phyloP scores from a whole-genome alignment of 2,113 vertebrate genomes.

The Lota lota region DNA sequence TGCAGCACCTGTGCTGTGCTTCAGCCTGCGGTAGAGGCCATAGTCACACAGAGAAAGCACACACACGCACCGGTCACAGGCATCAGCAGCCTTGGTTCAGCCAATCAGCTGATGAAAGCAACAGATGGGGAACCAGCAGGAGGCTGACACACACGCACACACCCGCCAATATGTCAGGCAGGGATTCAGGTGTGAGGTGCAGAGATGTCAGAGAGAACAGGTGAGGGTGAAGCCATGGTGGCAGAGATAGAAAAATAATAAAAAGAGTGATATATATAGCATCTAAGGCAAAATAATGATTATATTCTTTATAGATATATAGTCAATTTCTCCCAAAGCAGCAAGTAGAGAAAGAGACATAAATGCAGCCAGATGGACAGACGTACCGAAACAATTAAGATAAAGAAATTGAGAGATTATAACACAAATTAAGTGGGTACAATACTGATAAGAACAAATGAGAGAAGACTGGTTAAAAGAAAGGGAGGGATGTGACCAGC shows the following conservation, averaged over 20 bases:
- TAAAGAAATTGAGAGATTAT: neutral
- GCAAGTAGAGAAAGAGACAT: neutral
- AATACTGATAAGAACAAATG: too few relatives aligned
- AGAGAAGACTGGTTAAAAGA: too few relatives aligned
- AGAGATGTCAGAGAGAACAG: constrained; percentile 46
- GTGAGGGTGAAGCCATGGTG: constrained; percentile 36
- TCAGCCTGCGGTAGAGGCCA: constrained; percentile 8
- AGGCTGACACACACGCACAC: constrained; percentile 26
- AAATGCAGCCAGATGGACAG: neutral
- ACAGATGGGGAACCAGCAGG: constrained; percentile 67
- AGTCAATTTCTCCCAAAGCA: constrained; percentile 1
- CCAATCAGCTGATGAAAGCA: constrained; percentile 56
- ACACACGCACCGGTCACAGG: constrained; percentile 38
- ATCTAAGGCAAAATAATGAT: too few relatives aligned
- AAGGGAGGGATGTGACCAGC: constrained; percentile 59
- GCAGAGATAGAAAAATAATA: neutral
- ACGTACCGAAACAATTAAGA: neutral
- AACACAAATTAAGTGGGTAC: too few relatives aligned
- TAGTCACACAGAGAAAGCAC: constrained; percentile 1
- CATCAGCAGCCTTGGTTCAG: constrained; percentile 42
- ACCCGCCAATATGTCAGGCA: constrained; percentile 14
- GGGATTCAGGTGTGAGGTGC: constrained; percentile 50
- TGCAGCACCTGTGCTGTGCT: constrained; percentile 16
- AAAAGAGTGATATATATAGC: neutral
- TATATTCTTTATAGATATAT: too few relatives aligned